Base-by-base conservation (phyloP, 1,140 invertebrate species). In the Gyrodactylus bullatarudis region DNA sequence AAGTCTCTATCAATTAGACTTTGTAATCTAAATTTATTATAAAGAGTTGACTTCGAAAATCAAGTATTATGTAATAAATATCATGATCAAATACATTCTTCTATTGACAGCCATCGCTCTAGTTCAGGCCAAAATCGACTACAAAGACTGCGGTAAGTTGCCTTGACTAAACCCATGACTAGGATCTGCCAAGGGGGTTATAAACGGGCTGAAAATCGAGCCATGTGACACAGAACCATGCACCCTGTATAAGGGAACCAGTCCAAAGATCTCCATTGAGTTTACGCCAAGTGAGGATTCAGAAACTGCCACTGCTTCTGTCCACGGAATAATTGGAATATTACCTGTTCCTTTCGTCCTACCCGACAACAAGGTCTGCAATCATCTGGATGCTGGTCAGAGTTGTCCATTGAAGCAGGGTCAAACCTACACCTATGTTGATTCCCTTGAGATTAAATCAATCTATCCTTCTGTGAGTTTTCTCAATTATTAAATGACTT, bases 311-410 rank as follows among this genome's bases (percentile, higher is more conserved):
- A 77, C 73, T 26, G 74, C 75, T 26, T 74, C 77, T n/a, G 76
- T 77, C 20, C 76, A 87, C 79, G 87, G 87, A 0, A 81, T 87
- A 27, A 81, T 88, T 22, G 80, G 84, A 77, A 85, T 84, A 69
- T 77, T 87, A 16, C 84, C 86, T 0, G 80, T 87, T 74, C 86
- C 86, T 24, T 88, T 88, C 77, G 83, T 84, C 19, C 76, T 88
- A 74, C 78, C 84, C 2, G 84, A 88, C 76, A 81, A 84, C 0
- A 80, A 88, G 77, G 87, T 84, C 1, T 88, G 87, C 77, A 77
- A 82, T 84, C 23, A 78, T 74, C 84, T n/a, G n/a, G n/a, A n/a
- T n/a, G n/a, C 83, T 34, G 85, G 85, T 0, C 76, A 88, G 0
- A 78, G 77, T 2, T 89, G 87, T 76, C 87, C 87, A 0, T 74